A percentile compares a stretch with the other conserved stretches of the same genome.
These are phyloP conservation scores for Hestina assimilis DNA, from an alignment of 1,140 invertebrate genomes.

Conservation along the genomic window DNA sequence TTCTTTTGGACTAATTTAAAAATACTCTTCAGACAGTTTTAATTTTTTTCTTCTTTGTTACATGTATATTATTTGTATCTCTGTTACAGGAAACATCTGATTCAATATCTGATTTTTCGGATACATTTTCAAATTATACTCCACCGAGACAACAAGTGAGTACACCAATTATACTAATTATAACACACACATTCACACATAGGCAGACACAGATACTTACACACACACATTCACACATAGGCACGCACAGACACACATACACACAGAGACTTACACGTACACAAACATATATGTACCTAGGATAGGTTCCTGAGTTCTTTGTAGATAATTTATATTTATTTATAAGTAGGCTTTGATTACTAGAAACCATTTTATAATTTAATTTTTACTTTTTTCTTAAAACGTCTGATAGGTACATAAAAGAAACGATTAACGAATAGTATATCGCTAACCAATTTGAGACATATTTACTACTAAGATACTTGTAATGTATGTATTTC, in stretches of 20 bases:
- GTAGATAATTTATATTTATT: conserved; percentile 2
- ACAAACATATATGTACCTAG: no score
- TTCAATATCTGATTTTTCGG: conserved; percentile 7
- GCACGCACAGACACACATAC: no score
- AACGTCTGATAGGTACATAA: background rate
- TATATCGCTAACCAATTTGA: no score
- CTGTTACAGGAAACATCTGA: background rate
- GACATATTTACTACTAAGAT: no score
- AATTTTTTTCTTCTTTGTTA: background rate
- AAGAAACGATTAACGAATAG: background rate
- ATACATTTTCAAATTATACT: conserved; percentile 3
- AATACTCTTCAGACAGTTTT: background rate
- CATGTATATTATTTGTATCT: background rate
- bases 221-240: no score
- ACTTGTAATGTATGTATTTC: no score
- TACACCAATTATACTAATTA: no score
- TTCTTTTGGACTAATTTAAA: background rate
- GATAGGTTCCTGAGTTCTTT: no score
- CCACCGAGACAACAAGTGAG: conserved; percentile 5
- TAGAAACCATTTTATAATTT: background rate
- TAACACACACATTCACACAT: no score
- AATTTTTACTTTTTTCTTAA: background rate
- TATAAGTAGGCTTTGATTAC: background rate
- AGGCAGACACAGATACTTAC: no score
- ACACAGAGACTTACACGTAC: no score